Base-by-base conservation (phyloP, 2,888 invertebrate genomes). In the Elmis aenea region DNA sequence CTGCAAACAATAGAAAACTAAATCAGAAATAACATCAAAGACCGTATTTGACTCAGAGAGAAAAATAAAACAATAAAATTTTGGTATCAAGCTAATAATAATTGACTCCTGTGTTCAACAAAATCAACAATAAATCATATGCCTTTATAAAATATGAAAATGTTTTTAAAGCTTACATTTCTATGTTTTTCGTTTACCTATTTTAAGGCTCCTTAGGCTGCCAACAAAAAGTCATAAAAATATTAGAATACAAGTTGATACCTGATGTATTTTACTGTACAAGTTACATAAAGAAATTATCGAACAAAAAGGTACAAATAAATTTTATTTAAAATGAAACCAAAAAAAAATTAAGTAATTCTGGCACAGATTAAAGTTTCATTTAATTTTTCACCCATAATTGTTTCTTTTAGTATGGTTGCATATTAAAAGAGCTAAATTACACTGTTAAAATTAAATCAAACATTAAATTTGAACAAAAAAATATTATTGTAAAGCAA, bases 1-100 rank as follows among this genome's bases (percentile, higher is more conserved):
- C 86, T 86, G 69, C 3, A 70, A 71, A 39, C 47, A 48, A 53
- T 40, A 52, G 51, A 55, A 47, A 52, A 42, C 40, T 30, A 43
- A 45, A 40, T 50, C 38, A 51, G 25, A 46, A 31, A 46, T 30
- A 23, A 38, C 30, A 37, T 24, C 38, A 38, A 39, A 18, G 23
- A 26, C 29, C 33, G 13, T 42, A 13, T 32, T 31, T 54, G 52
- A 41, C 55, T 48, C 51, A 42, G 48, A 27, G 21, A 44, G 40
- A 33, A 42, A 41, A 47, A 44, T 30, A 35, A 45, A 39, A 31
- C 41, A 41, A 45, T 45, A 38, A 38, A 34, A 38, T 33, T 38
- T 22, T 51, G 42, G 48, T 45, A 49, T 46, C 45, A 48, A 48
- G 23, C 33, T 42, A 35, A 35, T 20, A 44, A 41, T 38, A 37